Percentiles rank a stretch among this genome's conserved stretches.
Evolutionary conservation across 1,140 invertebrate species (phyloP).

Genomic region (Whitmania pigra): DNA sequence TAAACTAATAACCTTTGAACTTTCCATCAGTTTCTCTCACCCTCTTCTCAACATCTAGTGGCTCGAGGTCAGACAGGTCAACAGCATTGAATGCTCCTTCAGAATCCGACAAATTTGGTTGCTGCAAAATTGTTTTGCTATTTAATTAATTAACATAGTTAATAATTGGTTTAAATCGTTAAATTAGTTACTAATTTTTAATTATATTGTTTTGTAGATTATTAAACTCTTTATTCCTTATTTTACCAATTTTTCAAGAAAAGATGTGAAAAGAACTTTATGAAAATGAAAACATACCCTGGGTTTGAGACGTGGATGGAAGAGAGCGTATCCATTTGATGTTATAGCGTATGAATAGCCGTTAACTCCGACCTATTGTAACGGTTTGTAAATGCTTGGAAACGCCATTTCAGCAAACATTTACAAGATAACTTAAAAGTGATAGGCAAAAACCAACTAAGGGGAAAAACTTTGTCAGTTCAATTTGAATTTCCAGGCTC

Average conservation of each 20-base stretch:
- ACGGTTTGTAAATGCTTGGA: not conserved
- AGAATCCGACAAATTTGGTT: constrained; percentile 1
- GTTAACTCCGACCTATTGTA: constrained; percentile 72
- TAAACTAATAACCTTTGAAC: not conserved
- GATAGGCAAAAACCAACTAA: too few species aligned
- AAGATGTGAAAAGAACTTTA: too few species aligned
- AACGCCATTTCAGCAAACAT: not conserved
- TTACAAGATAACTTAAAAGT: too few species aligned
- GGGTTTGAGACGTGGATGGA: constrained; percentile 87
- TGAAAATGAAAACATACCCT: constrained; percentile 52
- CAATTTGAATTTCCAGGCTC: too few species aligned
- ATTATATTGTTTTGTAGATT: too few species aligned
- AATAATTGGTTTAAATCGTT: too few species aligned
- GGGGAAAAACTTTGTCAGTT: too few species aligned
- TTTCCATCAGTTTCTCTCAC: not conserved
- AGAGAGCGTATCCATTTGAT: constrained; percentile 91
- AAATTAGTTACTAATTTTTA: too few species aligned
- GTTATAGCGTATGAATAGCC: constrained; percentile 91
- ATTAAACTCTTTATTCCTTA: too few species aligned
- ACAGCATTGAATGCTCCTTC: constrained; percentile 1
- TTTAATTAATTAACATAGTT: too few species aligned
- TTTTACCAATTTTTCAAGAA: too few species aligned
- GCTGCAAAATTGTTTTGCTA: not conserved
- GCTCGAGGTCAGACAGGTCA: constrained; percentile 8
- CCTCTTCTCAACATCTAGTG: not conserved